Base-by-base conservation (phyloP, 2,888 invertebrate species). In the Drosophila anomalata region DNA sequence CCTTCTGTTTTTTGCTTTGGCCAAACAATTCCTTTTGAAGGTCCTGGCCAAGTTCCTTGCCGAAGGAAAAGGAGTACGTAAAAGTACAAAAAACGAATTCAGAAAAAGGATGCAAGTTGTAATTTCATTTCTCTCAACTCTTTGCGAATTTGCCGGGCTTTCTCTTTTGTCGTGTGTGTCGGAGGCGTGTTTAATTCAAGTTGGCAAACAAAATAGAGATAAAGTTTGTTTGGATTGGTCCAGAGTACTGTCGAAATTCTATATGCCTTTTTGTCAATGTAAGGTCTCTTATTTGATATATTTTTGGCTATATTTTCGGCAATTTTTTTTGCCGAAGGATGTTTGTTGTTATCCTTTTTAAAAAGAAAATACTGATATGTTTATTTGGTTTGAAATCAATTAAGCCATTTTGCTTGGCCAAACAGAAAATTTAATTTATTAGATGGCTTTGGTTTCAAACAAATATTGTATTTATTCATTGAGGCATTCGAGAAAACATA, bases 141-240 rank as follows among this genome's bases (percentile, higher is more conserved):
- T 68, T 73, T 53, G 54, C 41, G 62, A 75, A 48, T 51, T 55
- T 41, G 33, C 24, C 42, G n/a, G 3, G 44, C 39, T 42, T 42
- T 65, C 47, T 53, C 59, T 59, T 42, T 71, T 53, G 56, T 46
- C 26, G 50, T 54, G 48, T 70, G 65, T 80, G 62, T 60, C 46
- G 39, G 46, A 54, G 67, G 68, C 57, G 73, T 78, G 63, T 84
- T 76, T 88, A 79, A 85, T 77, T 87, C 85, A 87, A 84, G 73
- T 81, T 65, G 78, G 68, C 76, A 82, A 76, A 84, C 78, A 87
- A 84, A 74, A 84, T 82, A 66, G 79, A 80, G 82, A 84, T 87
- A 88, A 88, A 89, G 77, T 89, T 84, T 84, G 74, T 78, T 82
- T 87, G 85, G 71, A 75, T 88, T 84, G 73, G 71, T 66, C 65